A percentile compares a stretch with the other conserved stretches of the same genome.
Evolutionary conservation across 1,140 invertebrate genomes (phyloP).

Genomic region (Trissolcus basalis): DNA sequence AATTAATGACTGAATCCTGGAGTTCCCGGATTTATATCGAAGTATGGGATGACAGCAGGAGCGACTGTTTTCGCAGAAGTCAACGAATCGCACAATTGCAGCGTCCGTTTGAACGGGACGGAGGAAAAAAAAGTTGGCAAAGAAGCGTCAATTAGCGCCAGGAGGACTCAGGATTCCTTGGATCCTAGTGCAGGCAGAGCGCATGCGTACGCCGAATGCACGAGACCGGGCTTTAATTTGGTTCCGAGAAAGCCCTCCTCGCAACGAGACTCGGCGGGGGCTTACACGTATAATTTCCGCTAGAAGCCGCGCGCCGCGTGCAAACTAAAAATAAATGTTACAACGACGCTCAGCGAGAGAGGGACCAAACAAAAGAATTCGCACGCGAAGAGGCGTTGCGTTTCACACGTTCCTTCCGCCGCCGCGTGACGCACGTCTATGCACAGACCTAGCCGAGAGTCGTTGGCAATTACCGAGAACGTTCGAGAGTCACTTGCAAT

Average conservation of each 20-base stretch:
- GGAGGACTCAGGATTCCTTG: conserved; percentile 14
- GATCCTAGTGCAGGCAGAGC: conserved; percentile 34
- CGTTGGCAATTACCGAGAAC: conserved; percentile 28
- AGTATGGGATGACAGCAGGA: neutral
- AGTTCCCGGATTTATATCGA: neutral
- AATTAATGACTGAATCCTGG: neutral
- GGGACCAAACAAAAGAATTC: conserved; percentile 60
- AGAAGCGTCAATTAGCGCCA: conserved; percentile 29
- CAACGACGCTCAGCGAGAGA: conserved; percentile 47
- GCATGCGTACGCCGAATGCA: conserved; percentile 39
- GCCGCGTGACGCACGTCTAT: conserved; percentile 49
- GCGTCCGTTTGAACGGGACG: too few species aligned
- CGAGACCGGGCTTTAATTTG: conserved; percentile 54
- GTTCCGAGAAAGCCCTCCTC: conserved; percentile 45
- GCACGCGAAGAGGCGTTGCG: conserved; percentile 58
- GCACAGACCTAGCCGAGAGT: conserved; percentile 17
- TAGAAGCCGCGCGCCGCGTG: conserved; percentile 44
- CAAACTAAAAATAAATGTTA: conserved; percentile 62
- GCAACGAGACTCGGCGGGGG: conserved; percentile 25
- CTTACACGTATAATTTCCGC: conserved; percentile 56
- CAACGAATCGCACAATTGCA: conserved; percentile 1
- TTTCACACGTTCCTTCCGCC: conserved; percentile 57
- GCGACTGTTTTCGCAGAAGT: too few species aligned
- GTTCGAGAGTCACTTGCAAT: conserved; percentile 13
- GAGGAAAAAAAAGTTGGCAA: neutral